Evolutionary conservation across 2,113 vertebrate genomes (phyloP).

Genomic region (Hippocampus mohnikei): DNA sequence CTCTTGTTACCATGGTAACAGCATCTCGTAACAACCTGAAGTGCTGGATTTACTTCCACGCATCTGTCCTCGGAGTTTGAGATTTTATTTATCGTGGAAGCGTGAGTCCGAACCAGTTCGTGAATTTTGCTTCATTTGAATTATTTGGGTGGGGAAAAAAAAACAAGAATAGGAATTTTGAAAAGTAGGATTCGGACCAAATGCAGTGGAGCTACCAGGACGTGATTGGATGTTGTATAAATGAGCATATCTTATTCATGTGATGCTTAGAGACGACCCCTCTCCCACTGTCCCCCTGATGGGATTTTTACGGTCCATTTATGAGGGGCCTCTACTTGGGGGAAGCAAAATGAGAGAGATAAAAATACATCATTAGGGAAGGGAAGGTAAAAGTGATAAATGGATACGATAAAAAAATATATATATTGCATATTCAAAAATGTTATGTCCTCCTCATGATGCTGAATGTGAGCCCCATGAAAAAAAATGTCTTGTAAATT

Average conservation of each 20-base stretch:
- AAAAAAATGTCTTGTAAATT: too few species aligned
- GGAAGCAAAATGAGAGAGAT: not conserved
- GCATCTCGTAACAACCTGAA: not conserved
- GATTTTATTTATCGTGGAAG: too few species aligned
- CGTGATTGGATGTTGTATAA: slow-evolving; percentile 41
- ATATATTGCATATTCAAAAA: too few species aligned
- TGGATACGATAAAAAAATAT: slow-evolving; percentile 7
- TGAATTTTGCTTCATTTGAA: too few species aligned
- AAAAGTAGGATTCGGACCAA: not conserved
- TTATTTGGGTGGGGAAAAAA: too few species aligned
- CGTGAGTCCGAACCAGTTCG: too few species aligned
- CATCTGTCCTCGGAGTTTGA: not conserved
- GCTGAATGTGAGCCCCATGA: too few species aligned
- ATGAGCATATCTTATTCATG: slow-evolving; percentile 49
- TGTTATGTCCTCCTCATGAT: too few species aligned
- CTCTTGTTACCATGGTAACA: not conserved
- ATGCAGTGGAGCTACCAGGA: not conserved
- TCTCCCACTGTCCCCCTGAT: slow-evolving; percentile 39
- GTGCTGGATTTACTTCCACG: not conserved
- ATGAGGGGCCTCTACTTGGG: slow-evolving; percentile 15
- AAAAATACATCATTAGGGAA: not conserved
- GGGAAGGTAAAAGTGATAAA: slow-evolving; percentile 21
- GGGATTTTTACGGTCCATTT: slow-evolving; percentile 60
- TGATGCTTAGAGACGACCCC: slow-evolving; percentile 42
- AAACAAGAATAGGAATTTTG: too few species aligned